Conservation (phyloP, 1,140 invertebrate species). For the Microplitis demolitor region DNA sequence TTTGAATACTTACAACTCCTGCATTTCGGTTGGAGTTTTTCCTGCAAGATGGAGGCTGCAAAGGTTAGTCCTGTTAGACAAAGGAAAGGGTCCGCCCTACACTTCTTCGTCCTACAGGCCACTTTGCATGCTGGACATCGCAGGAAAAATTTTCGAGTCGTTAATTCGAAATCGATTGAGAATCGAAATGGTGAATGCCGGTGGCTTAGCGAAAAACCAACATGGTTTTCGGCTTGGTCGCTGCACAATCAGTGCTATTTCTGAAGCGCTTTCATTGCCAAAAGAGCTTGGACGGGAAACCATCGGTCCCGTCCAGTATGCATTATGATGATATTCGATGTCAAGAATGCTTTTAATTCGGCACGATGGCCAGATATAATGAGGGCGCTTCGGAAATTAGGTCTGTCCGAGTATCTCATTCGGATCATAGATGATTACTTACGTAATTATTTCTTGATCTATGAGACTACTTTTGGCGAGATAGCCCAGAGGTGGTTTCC, state of each 20-base stretch:
- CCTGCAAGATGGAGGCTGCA: conserved; percentile 23
- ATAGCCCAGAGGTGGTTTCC: not conserved
- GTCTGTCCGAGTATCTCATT: conserved; percentile 19
- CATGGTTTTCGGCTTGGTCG: conserved; percentile 31
- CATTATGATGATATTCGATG: conserved; percentile 33
- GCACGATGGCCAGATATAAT: conserved; percentile 20
- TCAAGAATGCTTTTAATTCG: conserved; percentile 40
- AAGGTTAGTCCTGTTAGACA: conserved; percentile 20
- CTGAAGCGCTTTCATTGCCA: conserved; percentile 7
- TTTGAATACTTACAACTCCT: conserved; percentile 27
- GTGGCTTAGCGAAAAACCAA: conserved; percentile 16
- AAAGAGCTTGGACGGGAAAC: not conserved
- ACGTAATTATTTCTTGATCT: conserved; percentile 5
- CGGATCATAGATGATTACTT: conserved; percentile 30
- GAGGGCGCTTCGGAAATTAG: conserved; percentile 3
- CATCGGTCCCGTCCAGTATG: not conserved
- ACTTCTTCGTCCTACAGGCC: conserved; percentile 41
- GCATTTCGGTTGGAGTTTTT: conserved; percentile 21
- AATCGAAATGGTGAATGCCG: conserved; percentile 9
- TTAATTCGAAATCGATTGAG: conserved; percentile 15
- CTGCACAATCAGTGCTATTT: conserved; percentile 27
- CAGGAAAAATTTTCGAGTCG: conserved; percentile 33
- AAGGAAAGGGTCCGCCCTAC: conserved; percentile 30
- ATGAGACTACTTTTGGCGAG: conserved; percentile 14
- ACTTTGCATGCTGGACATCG: conserved; percentile 32